Conservation (phyloP, 2,797 vertebrate genomes). For the Antennarius maculatus region DNA sequence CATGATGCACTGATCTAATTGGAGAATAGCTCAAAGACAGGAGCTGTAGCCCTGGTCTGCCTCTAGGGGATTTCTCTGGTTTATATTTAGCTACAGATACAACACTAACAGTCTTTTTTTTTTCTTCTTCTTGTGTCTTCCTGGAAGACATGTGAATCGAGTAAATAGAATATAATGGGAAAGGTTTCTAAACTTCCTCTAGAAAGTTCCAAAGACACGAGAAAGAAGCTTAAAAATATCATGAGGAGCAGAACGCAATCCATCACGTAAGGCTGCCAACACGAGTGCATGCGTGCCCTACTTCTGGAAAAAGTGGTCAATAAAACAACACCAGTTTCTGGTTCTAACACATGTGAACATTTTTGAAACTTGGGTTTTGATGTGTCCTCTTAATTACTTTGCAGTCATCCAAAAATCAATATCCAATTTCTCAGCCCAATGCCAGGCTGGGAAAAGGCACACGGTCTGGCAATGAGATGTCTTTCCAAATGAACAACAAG, state of each 20-base stretch:
- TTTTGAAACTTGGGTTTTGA: conserved; percentile 65
- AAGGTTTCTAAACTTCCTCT: conserved; percentile 8
- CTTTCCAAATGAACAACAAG: conserved; percentile 65
- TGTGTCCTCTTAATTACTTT: conserved; percentile 73
- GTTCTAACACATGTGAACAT: conserved; percentile 40
- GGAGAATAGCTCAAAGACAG: conserved; percentile 63
- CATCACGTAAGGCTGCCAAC: conserved; percentile 7
- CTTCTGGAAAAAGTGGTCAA: conserved; percentile 34
- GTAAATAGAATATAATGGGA: not conserved
- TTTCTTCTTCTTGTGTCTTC: not conserved
- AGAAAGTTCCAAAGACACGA: not conserved
- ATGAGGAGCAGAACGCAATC: conserved; percentile 26
- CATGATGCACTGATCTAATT: conserved; percentile 73
- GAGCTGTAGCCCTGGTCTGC: conserved; percentile 49
- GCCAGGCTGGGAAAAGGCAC: conserved; percentile 73
- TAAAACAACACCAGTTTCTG: conserved; percentile 39
- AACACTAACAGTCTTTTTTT: conserved; percentile 4
- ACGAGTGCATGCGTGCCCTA: conserved; percentile 13
- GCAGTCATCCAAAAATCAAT: conserved; percentile 78
- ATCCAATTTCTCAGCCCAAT: conserved; percentile 83
- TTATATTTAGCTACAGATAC: conserved; percentile 54
- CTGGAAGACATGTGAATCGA: conserved; percentile 5
- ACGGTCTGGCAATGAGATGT: conserved; percentile 66
- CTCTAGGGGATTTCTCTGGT: conserved; percentile 36
- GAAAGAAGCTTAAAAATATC: conserved; percentile 19